Evolutionary conservation across 2,797 vertebrate genomes (phyloP).

Genomic region (Poeciliopsis infans): DNA sequence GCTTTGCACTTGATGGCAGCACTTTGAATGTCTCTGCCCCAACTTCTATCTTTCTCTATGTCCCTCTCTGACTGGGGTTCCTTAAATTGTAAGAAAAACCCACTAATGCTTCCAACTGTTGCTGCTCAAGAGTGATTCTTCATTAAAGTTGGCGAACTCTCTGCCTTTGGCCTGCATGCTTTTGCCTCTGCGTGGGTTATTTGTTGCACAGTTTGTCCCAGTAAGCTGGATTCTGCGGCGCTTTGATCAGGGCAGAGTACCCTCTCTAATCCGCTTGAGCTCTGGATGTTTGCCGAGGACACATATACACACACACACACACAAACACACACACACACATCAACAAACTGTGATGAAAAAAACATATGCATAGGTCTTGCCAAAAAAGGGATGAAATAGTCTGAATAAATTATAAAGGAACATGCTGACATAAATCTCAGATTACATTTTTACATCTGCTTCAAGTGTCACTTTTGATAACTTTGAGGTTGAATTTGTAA

Average conservation of each 20-base stretch:
- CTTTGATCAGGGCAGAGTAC: slow-evolving; percentile 74
- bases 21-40: slow-evolving; percentile 47
- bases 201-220: slow-evolving; percentile 59
- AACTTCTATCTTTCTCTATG: slow-evolving; percentile 27
- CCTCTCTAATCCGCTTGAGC: slow-evolving; percentile 73
- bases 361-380: slow-evolving; percentile 63
- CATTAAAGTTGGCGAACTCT: slow-evolving; percentile 26
- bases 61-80: slow-evolving; percentile 10
- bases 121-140: slow-evolving; percentile 19
- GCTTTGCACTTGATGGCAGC: slow-evolving; percentile 50
- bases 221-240: slow-evolving; percentile 69
- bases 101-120: slow-evolving; percentile 18
- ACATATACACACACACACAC: slow-evolving; percentile 40
- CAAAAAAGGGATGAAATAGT: slow-evolving; percentile 61
- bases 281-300: slow-evolving; percentile 70
- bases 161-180: slow-evolving; percentile 48
- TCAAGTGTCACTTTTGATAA: slow-evolving; percentile 14
- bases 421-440: slow-evolving; percentile 45
- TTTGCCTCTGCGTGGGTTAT: slow-evolving; percentile 55
- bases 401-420: slow-evolving; percentile 51
- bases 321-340: slow-evolving; percentile 40
- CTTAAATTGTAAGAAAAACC: slow-evolving; percentile 16
- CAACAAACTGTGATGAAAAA: slow-evolving; percentile 74
- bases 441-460: slow-evolving; percentile 26
- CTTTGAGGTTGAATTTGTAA: slow-evolving; percentile 11